Conservation (phyloP, 1,140 invertebrate genomes). For the Maconellicoccus hirsutus region DNA sequence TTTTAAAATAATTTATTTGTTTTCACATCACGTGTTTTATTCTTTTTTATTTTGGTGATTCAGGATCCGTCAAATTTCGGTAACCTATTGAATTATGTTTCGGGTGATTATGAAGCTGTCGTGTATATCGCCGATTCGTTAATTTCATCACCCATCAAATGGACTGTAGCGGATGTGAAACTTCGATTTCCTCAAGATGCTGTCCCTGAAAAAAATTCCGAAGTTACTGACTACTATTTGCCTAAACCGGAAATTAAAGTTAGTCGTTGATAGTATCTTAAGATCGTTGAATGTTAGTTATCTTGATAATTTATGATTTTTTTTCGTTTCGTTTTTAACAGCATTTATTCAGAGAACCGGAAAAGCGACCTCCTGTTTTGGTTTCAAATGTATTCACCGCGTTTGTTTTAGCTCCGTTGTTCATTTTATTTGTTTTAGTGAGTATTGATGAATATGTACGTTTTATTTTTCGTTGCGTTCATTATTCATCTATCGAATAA, state of each 20-base stretch:
- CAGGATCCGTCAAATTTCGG: background rate
- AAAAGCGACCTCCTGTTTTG: slow-evolving; percentile 71
- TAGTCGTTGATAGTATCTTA: slow-evolving; percentile 30
- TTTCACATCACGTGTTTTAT: too few relatives aligned
- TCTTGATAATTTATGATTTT: slow-evolving; percentile 24
- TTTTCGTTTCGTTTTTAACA: slow-evolving; percentile 32
- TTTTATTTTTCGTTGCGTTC: background rate
- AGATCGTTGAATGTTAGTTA: slow-evolving; percentile 8
- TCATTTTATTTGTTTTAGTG: slow-evolving; percentile 68
- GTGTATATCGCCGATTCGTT: slow-evolving; percentile 83
- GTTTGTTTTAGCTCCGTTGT: slow-evolving; percentile 65
- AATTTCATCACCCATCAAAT: slow-evolving; percentile 77
- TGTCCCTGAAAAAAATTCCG: slow-evolving; percentile 32
- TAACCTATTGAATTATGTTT: slow-evolving; percentile 50
- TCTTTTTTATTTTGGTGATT: background rate
- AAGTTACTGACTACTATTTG: slow-evolving; percentile 33
- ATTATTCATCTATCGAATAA: too few relatives aligned
- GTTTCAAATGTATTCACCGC: slow-evolving; percentile 86
- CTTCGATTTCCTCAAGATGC: slow-evolving; percentile 51
- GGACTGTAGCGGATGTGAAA: slow-evolving; percentile 64
- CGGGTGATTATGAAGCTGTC: slow-evolving; percentile 69
- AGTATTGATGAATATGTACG: slow-evolving; percentile 30
- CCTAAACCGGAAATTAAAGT: slow-evolving; percentile 75
- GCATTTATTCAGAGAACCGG: slow-evolving; percentile 86
- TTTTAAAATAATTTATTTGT: background rate